Conservation (phyloP, 1,140 invertebrate genomes). For the Oncopeltus fasciatus region DNA sequence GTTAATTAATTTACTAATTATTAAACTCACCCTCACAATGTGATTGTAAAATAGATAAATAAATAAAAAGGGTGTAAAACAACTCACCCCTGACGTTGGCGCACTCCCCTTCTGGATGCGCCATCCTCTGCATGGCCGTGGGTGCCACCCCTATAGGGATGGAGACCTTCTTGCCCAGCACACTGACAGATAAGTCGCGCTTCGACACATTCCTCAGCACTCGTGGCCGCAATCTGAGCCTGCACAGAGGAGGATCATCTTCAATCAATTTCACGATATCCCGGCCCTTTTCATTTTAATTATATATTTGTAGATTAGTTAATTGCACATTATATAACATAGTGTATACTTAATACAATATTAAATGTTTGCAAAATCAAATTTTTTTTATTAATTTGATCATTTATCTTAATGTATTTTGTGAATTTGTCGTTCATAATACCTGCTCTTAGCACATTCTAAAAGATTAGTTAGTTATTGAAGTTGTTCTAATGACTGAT, state of each 20-base stretch:
- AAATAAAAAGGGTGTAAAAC: too few relatives aligned
- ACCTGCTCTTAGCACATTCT: too few relatives aligned
- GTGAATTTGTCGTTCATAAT: too few relatives aligned
- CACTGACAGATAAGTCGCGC: constrained; percentile 43
- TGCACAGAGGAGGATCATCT: constrained; percentile 27
- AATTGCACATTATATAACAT: neutral
- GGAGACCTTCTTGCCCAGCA: constrained; percentile 50
- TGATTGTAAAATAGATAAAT: too few relatives aligned
- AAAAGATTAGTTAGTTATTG: too few relatives aligned
- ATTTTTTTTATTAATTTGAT: too few relatives aligned
- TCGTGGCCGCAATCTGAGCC: constrained; percentile 63
- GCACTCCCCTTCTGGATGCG: constrained; percentile 76
- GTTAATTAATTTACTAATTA: too few relatives aligned
- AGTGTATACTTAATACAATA: neutral
- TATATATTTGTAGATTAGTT: neutral
- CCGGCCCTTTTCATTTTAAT: neutral
- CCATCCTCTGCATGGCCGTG: constrained; percentile 86
- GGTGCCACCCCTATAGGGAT: constrained; percentile 81
- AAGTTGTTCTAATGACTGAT: too few relatives aligned
- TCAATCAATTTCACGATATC: neutral
- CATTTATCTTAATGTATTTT: too few relatives aligned
- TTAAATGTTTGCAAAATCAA: too few relatives aligned
- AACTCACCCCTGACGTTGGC: constrained; percentile 62
- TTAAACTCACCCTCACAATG: too few relatives aligned
- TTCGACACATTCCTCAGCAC: constrained; percentile 61